phyloP scores from a whole-genome alignment of 2,797 vertebrate species.

The Carapus acus region DNA sequence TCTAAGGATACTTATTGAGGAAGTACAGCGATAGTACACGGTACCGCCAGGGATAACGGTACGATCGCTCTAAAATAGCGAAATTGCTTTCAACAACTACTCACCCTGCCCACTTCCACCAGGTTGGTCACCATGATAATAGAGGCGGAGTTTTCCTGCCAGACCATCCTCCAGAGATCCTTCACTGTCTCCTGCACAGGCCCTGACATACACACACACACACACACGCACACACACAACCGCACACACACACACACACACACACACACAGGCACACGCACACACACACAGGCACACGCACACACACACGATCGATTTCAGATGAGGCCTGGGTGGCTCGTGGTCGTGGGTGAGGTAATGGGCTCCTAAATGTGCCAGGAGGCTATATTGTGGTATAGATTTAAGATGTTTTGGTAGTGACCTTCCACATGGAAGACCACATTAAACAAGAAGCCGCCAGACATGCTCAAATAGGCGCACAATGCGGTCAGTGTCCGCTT shows the following conservation, averaged over 20 bases:
- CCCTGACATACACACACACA: constrained; percentile 66
- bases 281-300: constrained; percentile 18
- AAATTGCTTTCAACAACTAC: constrained; percentile 38
- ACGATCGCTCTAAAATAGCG: neutral
- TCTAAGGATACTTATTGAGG: no score
- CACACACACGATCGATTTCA: constrained; percentile 45
- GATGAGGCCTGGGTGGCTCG: constrained; percentile 24
- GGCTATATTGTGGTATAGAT: constrained; percentile 56
- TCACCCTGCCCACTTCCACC: constrained; percentile 97
- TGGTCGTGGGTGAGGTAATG: constrained; percentile 56
- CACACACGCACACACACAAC: constrained; percentile 13
- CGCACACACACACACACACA: constrained; percentile 16
- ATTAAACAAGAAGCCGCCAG: constrained; percentile 17
- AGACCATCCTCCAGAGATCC: constrained; percentile 99
- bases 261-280: constrained; percentile 7
- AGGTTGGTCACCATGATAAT: constrained; percentile 99
- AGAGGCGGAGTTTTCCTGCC: constrained; percentile 95
- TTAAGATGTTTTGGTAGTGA: constrained; percentile 61
- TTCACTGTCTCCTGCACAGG: constrained; percentile 98
- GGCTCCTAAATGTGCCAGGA: constrained; percentile 63
- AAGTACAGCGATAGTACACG: no score
- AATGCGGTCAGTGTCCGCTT: constrained; percentile 46
- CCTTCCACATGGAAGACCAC: constrained; percentile 30
- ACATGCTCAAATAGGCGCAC: constrained; percentile 20
- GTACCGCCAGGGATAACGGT: no score